These are phyloP conservation scores for Intellagama lesueurii DNA, from an alignment of 2,797 vertebrate species.

Conservation along the genomic window DNA sequence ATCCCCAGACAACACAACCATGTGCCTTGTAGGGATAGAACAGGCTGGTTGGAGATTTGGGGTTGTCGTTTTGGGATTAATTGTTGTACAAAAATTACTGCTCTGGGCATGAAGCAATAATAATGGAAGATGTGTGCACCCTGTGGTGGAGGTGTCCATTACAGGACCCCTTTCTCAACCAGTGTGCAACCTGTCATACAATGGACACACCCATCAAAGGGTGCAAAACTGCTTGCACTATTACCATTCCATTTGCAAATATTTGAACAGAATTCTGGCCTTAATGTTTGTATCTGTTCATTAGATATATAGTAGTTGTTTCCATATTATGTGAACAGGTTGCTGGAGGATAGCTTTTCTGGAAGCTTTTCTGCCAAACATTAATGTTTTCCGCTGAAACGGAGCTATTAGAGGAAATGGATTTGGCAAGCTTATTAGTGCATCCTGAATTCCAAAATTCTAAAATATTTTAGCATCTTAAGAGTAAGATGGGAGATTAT, in stretches of 20 bases:
- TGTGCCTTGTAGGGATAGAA: background rate
- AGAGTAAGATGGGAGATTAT: background rate
- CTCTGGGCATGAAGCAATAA: too few relatives aligned
- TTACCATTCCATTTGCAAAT: background rate
- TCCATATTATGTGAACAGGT: background rate
- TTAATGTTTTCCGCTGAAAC: background rate
- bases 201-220: too few relatives aligned
- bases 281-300: background rate
- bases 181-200: too few relatives aligned
- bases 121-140: too few relatives aligned
- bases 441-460: constrained; percentile 2
- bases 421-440: background rate
- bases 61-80: background rate
- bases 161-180: too few relatives aligned
- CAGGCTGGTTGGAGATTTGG: background rate
- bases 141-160: too few relatives aligned
- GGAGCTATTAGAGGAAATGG: background rate
- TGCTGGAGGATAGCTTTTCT: background rate
- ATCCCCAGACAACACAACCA: too few relatives aligned
- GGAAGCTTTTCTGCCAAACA: constrained; percentile 1
- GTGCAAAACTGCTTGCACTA: too few relatives aligned
- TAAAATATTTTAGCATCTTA: constrained; percentile 15
- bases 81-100: background rate
- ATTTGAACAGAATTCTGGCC: background rate
- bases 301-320: background rate